Conservation (phyloP, 2,888 invertebrate species). For the Apamea monoglypha region DNA sequence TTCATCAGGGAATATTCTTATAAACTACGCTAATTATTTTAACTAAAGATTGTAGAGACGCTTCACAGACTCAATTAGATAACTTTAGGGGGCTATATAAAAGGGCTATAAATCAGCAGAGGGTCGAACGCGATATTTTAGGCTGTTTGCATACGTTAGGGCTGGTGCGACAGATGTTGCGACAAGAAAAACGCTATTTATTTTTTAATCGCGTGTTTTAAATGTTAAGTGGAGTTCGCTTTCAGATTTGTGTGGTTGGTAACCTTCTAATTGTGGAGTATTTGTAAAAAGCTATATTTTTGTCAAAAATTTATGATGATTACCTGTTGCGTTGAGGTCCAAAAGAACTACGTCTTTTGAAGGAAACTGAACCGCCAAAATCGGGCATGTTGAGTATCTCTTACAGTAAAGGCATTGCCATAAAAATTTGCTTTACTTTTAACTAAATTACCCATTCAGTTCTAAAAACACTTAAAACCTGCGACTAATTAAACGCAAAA, state of each 20-base stretch:
- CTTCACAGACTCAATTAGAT: conserved; percentile 85
- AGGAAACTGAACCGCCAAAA: no score
- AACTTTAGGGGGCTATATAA: conserved; percentile 87
- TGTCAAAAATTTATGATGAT: background rate
- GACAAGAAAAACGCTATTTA: conserved; percentile 54
- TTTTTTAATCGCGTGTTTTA: background rate
- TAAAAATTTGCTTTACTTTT: background rate
- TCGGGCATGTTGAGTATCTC: background rate
- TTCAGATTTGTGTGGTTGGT: background rate
- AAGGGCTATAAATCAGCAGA: conserved; percentile 86
- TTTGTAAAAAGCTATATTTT: background rate
- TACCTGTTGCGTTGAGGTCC: background rate
- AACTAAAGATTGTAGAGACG: conserved; percentile 80
- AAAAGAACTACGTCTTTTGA: background rate
- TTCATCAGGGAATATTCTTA: conserved; percentile 77
- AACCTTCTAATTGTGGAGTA: background rate
- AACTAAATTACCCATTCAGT: background rate
- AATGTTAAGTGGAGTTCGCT: background rate
- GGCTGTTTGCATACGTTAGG: conserved; percentile 67
- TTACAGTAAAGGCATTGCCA: background rate
- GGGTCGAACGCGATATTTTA: conserved; percentile 83
- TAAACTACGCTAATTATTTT: conserved; percentile 86
- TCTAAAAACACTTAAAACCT: conserved; percentile 2
- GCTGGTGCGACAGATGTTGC: conserved; percentile 47
- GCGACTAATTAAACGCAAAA: conserved; percentile 62